Base-by-base conservation (phyloP, 2,797 vertebrate genomes). In the Neopelma chrysocephalum region DNA sequence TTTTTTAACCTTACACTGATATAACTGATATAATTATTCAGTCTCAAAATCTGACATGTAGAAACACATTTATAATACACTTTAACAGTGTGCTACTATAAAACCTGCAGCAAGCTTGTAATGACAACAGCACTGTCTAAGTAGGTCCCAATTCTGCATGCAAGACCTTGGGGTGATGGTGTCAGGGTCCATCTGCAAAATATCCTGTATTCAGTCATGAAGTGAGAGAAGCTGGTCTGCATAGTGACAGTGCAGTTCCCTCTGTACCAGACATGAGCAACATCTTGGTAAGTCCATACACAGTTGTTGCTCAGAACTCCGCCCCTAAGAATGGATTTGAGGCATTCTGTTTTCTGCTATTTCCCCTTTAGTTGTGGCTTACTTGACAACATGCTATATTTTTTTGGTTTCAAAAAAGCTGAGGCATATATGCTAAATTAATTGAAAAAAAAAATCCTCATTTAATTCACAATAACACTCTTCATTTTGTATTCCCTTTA, bases 271-370 rank as follows among this genome's bases (percentile, higher is more conserved):
- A 18, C 6, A 51, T 0, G 1, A 47, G 42, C 32, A 68, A 17
- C 13, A 4, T 8, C 15, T 58, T 51, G 2, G 0, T 27, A 77
- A 85, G 15, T 5, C 18, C 23, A 9, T 29, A 31, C 0, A 0
- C 50, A 9, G 5, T 5, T 57, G 38, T 10, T 88, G 29, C 12
- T 89, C 22, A 68, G 79, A 57, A 51, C 47, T 66, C 36, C 77
- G 23, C 14, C 16, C 34, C 26, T 34, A 86, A 38, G 43, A 68
- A 64, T 80, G 18, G 18, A 72, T 61, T 71, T 58, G 32, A 90
- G 12, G 6, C 6, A 27, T 66, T 57, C 10, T 51, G 4, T 27
- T 80, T 73, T 73, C 69, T 65, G 26, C 36, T 61, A 17, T 31
- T 65, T 32, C 25, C 12, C 11, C 3, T 22, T 71, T 47, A 69